A percentile compares a stretch with the other conserved stretches of the same genome.
These are phyloP conservation scores for Propithecus coquereli DNA, from an alignment of 2,113 vertebrate genomes.

Conservation along the genomic window DNA sequence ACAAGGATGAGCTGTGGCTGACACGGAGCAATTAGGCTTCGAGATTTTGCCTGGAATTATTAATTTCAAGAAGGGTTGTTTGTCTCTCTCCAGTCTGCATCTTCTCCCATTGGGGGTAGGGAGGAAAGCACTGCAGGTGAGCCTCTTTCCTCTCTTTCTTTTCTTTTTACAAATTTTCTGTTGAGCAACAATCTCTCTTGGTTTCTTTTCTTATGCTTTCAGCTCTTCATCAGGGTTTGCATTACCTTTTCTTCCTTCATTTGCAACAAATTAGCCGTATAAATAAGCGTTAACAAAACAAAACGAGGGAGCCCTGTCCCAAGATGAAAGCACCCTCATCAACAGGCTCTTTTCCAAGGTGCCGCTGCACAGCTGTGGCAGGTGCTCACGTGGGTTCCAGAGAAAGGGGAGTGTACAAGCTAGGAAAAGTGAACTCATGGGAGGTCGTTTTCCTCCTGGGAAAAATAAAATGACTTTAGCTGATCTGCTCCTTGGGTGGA, in stretches of 20 bases:
- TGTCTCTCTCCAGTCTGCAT: conserved; percentile 18
- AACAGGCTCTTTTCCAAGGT: not conserved
- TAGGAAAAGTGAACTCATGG: not conserved
- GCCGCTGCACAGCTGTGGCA: accelerated
- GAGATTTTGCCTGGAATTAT: conserved; percentile 61
- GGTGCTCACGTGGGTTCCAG: not conserved
- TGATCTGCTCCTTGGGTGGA: not conserved
- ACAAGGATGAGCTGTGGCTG: conserved; percentile 43
- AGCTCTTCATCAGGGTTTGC: not conserved
- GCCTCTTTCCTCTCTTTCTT: not conserved
- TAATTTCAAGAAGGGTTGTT: conserved; percentile 38
- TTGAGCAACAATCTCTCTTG: not conserved
- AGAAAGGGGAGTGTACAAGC: too few relatives aligned
- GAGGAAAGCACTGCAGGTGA: not conserved
- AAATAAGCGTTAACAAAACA: not conserved
- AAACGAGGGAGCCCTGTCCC: not conserved
- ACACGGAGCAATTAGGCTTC: conserved; percentile 54
- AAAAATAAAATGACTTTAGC: not conserved
- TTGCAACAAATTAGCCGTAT: not conserved
- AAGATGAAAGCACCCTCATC: not conserved
- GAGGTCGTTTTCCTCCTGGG: not conserved
- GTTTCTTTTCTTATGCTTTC: not conserved
- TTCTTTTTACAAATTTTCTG: too few relatives aligned
- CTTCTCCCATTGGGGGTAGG: not conserved
- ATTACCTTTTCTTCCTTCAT: not conserved